Evolutionary conservation across 1,140 invertebrate species (phyloP).

Genomic region (Lamellibrachia luymesi): DNA sequence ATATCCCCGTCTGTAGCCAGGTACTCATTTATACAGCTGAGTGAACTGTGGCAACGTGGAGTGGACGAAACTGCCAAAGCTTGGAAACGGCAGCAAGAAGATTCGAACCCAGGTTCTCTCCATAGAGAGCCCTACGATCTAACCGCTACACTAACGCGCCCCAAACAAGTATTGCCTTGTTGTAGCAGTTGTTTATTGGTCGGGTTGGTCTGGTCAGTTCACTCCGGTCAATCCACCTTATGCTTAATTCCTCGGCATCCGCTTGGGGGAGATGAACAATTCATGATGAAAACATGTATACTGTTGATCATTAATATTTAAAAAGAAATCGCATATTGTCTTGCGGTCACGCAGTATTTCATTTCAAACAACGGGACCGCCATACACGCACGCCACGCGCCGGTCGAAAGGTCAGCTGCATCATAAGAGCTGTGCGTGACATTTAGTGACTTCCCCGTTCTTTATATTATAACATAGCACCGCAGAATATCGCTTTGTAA

Average conservation of each 20-base stretch:
- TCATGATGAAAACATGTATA: neutral
- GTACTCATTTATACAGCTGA: too few relatives aligned
- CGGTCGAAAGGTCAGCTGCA: neutral
- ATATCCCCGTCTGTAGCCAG: too few relatives aligned
- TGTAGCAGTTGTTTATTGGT: neutral
- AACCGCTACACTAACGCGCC: too few relatives aligned
- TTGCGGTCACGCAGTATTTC: neutral
- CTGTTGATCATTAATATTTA: constrained; percentile 6
- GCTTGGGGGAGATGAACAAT: neutral
- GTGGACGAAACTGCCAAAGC: too few relatives aligned
- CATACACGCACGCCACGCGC: neutral
- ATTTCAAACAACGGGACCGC: neutral
- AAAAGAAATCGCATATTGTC: neutral
- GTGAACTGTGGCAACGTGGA: too few relatives aligned
- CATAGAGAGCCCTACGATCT: too few relatives aligned
- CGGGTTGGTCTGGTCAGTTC: neutral
- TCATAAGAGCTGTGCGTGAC: neutral
- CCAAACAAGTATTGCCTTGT: too few relatives aligned
- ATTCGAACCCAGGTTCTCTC: too few relatives aligned
- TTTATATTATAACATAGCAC: neutral
- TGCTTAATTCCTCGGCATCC: neutral
- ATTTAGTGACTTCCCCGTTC: neutral
- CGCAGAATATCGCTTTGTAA: neutral
- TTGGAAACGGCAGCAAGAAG: too few relatives aligned
- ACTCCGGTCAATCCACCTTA: neutral